Evolutionary conservation across 2,797 vertebrate genomes (phyloP).

Genomic region (Telmatherina bonti): DNA sequence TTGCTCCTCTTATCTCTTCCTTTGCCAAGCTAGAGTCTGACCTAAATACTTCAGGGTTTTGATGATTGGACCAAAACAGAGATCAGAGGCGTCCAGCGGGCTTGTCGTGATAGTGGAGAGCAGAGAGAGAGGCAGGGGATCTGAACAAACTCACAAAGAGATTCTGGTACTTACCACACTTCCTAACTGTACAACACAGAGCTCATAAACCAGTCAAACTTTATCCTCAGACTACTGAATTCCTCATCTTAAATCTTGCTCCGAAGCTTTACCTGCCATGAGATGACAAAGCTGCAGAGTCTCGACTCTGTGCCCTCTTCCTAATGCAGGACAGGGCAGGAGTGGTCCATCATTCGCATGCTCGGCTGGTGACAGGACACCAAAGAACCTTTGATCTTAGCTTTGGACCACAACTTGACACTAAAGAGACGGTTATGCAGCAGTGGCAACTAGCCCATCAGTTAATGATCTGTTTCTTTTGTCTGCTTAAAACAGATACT

Average conservation of each 20-base stretch:
- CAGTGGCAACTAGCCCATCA: slow-evolving; percentile 67
- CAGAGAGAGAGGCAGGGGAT: slow-evolving; percentile 38
- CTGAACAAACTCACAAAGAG: slow-evolving; percentile 40
- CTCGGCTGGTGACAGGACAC: slow-evolving; percentile 40
- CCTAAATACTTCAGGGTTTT: slow-evolving; percentile 76
- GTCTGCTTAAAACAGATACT: slow-evolving; percentile 52
- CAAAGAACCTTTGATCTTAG: slow-evolving; percentile 67
- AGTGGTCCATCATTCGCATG: slow-evolving; percentile 56
- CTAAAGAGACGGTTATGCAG: slow-evolving; percentile 67
- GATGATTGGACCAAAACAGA: slow-evolving; percentile 73
- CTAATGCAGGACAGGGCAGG: slow-evolving; percentile 20
- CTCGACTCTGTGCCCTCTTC: slow-evolving; percentile 35
- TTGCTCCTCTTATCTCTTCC: slow-evolving; percentile 53
- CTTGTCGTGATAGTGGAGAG: slow-evolving; percentile 45
- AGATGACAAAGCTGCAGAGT: slow-evolving; percentile 57
- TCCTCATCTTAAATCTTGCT: slow-evolving; percentile 59
- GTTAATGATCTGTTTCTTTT: slow-evolving; percentile 68
- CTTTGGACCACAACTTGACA: too few relatives aligned
- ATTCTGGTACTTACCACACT: slow-evolving; percentile 47
- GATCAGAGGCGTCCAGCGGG: slow-evolving; percentile 67
- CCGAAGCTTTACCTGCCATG: slow-evolving; percentile 44
- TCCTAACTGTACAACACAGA: slow-evolving; percentile 47
- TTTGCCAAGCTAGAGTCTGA: slow-evolving; percentile 70
- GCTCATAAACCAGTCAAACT: slow-evolving; percentile 55
- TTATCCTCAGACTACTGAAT: slow-evolving; percentile 54